Evolutionary conservation across 2,888 invertebrate species (phyloP), one percentile per base, ranked within the genome.

Genomic region (Colostygia pectinataria): DNA sequence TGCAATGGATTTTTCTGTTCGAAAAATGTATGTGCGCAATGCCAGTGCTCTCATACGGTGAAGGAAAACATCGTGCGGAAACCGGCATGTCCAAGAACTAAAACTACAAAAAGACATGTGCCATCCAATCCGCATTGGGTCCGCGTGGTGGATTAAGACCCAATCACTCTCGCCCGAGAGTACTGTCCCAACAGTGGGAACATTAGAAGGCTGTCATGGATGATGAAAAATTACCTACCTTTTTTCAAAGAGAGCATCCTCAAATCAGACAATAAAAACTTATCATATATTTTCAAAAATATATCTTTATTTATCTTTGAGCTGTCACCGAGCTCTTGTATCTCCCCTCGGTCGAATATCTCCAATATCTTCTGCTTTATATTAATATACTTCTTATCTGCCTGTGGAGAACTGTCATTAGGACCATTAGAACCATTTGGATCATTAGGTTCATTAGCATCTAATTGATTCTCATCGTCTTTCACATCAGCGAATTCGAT

Each of bases 231-330:
- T n/a, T n/a, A n/a, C n/a, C n/a, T 28, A 52, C 51, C 51, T 47
- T 46, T 46, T 6, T 52, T 52, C 5, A 52, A 12, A 2, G 52
- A 46, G 8, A 52, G 6, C 52, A 46, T 52, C n/a, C 52, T 28
- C 52, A 52, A 38, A 29, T 46, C 52, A 1, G 52, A 46, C 2
- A 39, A 18, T 2, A 46, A 14, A 10, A 46, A 52, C n/a, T 52
- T 46, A 1, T 52, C 42, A n/a, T 46, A 52, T 4, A 52, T 52
- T 8, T 52, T 46, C 33, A 34, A 12, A 13, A 52, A 52, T 4
- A 39, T n/a, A 0, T 52, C 46, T 6, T 29, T 38, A 10, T 18
- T 42, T 1, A 52, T 52, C 1, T 33, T 39, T 0, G 14, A 3
- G 9, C 27, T 38, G 1, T 46, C 52, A 0, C 37, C 42, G 1